phyloP scores from a whole-genome alignment of 2,888 invertebrate species.

The Anodontia alba region DNA sequence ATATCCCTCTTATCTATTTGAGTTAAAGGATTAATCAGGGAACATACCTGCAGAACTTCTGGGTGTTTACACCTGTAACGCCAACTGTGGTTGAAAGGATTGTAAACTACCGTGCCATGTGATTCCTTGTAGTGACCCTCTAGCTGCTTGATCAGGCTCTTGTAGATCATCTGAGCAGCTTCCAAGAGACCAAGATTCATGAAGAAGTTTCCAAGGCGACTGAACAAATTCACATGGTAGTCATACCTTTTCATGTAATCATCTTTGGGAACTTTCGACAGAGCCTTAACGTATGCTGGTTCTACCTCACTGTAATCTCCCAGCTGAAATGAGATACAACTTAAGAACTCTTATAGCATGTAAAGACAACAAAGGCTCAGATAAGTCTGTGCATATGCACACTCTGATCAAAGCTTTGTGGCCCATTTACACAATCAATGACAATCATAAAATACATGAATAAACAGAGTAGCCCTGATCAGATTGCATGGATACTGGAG shows the following conservation, averaged over 20 bases:
- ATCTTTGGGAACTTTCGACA: conserved; percentile 24
- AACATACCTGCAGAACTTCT: conserved; percentile 67
- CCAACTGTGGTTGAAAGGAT: conserved; percentile 58
- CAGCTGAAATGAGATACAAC: conserved; percentile 56
- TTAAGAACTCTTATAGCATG: too few relatives aligned
- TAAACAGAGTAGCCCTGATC: too few relatives aligned
- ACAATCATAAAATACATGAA: too few relatives aligned
- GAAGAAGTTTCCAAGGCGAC: conserved; percentile 71
- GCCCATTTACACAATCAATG: too few relatives aligned
- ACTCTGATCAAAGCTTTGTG: too few relatives aligned
- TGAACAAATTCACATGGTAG: conserved; percentile 21
- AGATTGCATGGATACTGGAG: too few relatives aligned
- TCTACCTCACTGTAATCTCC: conserved; percentile 69
- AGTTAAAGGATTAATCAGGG: too few relatives aligned
- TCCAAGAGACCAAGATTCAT: conserved; percentile 68
- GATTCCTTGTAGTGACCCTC: conserved; percentile 60
- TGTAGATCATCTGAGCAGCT: conserved; percentile 67
- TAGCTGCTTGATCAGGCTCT: conserved; percentile 59
- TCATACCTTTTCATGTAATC: background rate
- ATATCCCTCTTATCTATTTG: too few relatives aligned
- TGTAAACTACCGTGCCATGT: conserved; percentile 68
- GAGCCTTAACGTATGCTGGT: conserved; percentile 62
- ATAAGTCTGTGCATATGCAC: too few relatives aligned
- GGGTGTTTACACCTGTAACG: conserved; percentile 68
- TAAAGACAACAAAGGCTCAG: too few relatives aligned